Evolutionary conservation across 1,140 invertebrate genomes (phyloP).

Genomic region (Scaptomyza graminum): DNA sequence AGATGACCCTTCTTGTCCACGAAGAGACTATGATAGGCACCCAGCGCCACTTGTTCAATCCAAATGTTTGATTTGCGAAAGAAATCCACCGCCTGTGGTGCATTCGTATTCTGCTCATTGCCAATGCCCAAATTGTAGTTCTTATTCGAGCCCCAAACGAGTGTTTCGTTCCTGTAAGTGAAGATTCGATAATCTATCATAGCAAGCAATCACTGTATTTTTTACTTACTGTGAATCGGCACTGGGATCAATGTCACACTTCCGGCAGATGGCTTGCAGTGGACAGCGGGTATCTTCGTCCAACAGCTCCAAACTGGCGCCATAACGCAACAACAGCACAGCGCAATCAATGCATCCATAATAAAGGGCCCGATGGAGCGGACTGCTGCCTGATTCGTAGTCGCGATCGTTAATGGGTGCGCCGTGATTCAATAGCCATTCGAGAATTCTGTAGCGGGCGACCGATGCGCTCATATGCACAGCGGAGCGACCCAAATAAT

Average conservation of each 20-base stretch:
- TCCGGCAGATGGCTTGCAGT: slow-evolving; percentile 71
- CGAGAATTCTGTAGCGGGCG: slow-evolving; percentile 86
- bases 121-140: slow-evolving; percentile 88
- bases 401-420: slow-evolving; percentile 86
- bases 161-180: slow-evolving; percentile 83
- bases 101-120: slow-evolving; percentile 59
- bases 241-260: slow-evolving; percentile 45
- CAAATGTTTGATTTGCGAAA: slow-evolving; percentile 73
- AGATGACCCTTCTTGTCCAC: slow-evolving; percentile 85
- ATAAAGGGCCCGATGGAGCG: slow-evolving; percentile 89
- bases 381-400: slow-evolving; percentile 88
- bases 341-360: slow-evolving; percentile 88
- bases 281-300: slow-evolving; percentile 73
- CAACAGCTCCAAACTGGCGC: slow-evolving; percentile 73
- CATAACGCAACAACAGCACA: slow-evolving; percentile 85
- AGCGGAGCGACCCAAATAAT: slow-evolving; percentile 85
- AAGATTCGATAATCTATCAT: no score
- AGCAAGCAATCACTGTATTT: no score
- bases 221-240: slow-evolving; percentile 51
- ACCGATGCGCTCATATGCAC: slow-evolving; percentile 89
- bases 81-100: slow-evolving; percentile 76
- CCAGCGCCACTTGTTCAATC: slow-evolving; percentile 85
- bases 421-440: slow-evolving; percentile 87
- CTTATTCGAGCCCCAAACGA: slow-evolving; percentile 89
- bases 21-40: slow-evolving; percentile 89